Evolutionary conservation across 2,888 invertebrate species (phyloP), one percentile per base, ranked within the genome.

Genomic region (Zele albiditarsus): DNA sequence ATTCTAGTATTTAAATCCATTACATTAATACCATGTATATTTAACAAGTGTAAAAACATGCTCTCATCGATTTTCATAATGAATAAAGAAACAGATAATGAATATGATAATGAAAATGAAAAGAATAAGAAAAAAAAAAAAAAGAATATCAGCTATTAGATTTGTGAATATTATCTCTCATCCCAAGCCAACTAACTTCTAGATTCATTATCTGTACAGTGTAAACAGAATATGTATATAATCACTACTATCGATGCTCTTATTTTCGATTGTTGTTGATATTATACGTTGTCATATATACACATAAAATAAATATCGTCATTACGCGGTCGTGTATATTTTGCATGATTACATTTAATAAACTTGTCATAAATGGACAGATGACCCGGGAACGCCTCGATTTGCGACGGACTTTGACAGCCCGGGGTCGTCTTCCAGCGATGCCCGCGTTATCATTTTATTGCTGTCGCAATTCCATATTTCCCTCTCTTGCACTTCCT

Each of bases 331-430:
- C 60, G 25, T 12, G 57, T 60, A 28, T 60, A 16, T 60, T 27
- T 27, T 60, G 60, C 25, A 28, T 27, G 28, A 27, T 28, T 63
- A 12, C 20, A 12, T 38, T 63, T 31, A 33, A 62, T 42, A 42
- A 71, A 71, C 62, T 60, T 71, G 71, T 46, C 42, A 46, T 63
- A 60, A 28, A 60, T 28, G 63, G 63, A 58, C 58, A 63, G 79
- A 80, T 83, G 81, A 81, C 82, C 81, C 78, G 78, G 73, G 80
- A 68, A 75, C 70, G 81, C 80, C 82, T 80, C 78, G 78, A 74
- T 79, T 70, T 71, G 76, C 69, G 73, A 71, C 85, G 87, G 88
- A 88, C 88, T 88, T 88, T 87, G 87, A 86, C 81, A 84, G 80
- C 77, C 81, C 76, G 86, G 82, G 88, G 87, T 88, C 87, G 83